phyloP scores from a whole-genome alignment of 2,113 vertebrate genomes.

The Tringa solitaria region DNA sequence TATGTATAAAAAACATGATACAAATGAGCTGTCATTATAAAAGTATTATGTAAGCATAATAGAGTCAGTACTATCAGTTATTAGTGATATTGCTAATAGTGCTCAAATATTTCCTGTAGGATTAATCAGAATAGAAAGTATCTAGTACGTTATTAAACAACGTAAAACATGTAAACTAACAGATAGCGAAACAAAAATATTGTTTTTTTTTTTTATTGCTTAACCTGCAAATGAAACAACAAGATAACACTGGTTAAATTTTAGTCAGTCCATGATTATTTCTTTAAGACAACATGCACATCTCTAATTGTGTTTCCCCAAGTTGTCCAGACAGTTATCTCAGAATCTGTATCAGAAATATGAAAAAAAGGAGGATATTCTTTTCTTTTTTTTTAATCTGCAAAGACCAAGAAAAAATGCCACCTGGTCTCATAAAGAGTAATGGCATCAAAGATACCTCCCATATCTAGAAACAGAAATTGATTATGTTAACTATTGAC shows the following conservation, averaged over 20 bases:
- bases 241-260: not conserved
- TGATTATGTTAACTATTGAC: not conserved
- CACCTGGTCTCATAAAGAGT: not conserved
- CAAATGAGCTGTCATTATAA: not conserved
- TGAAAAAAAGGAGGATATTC: not conserved
- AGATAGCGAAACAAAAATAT: not conserved
- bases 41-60: not conserved
- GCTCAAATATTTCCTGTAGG: not conserved
- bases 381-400: not conserved
- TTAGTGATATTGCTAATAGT: not conserved
- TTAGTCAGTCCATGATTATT: not conserved
- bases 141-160: not conserved
- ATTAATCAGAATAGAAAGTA: not conserved
- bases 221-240: not conserved
- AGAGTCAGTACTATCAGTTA: not conserved
- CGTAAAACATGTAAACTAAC: not conserved
- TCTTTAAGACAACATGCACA: not conserved
- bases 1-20: not conserved
- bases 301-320: not conserved
- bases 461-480: not conserved
- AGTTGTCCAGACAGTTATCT: not conserved
- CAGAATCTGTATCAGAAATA: not conserved
- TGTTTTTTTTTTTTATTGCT: not conserved
- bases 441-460: not conserved
- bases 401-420: not conserved